Conservation (phyloP, 1,140 invertebrate species). For the Myzus persicae region DNA sequence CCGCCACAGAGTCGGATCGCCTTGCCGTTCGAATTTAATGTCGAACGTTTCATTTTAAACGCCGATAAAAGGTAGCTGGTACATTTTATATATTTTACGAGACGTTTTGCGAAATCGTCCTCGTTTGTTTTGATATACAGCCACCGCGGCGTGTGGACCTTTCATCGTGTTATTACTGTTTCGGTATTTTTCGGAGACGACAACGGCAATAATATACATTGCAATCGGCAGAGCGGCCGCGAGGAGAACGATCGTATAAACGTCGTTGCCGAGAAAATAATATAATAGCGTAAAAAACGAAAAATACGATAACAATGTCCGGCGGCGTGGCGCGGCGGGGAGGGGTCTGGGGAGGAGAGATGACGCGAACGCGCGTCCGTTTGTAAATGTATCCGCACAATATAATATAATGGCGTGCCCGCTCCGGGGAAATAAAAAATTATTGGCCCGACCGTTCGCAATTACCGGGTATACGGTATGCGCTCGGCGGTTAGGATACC, state of each 20-base stretch:
- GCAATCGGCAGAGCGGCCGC: not conserved
- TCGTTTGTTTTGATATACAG: not conserved
- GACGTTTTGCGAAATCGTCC: not conserved
- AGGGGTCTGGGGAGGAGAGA: no score
- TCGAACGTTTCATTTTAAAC: not conserved
- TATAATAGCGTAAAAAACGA: not conserved
- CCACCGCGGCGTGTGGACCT: not conserved
- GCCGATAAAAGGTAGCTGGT: not conserved
- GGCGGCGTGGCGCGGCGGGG: not conserved
- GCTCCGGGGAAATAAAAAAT: not conserved
- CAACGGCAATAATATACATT: not conserved
- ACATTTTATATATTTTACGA: not conserved
- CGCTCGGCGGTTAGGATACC: not conserved
- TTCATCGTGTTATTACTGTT: not conserved
- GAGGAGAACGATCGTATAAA: not conserved
- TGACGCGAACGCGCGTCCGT: not conserved
- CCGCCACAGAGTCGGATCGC: not conserved
- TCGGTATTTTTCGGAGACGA: not conserved
- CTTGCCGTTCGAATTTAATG: not conserved
- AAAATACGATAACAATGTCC: not conserved
- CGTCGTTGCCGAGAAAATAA: not conserved
- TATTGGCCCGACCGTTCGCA: slow-evolving; percentile 12
- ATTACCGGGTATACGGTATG: not conserved
- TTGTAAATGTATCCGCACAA: not conserved
- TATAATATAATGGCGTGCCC: not conserved